These are phyloP conservation scores for Phrynocephalus forsythii DNA, from an alignment of 2,797 vertebrate genomes.

Conservation along the genomic window DNA sequence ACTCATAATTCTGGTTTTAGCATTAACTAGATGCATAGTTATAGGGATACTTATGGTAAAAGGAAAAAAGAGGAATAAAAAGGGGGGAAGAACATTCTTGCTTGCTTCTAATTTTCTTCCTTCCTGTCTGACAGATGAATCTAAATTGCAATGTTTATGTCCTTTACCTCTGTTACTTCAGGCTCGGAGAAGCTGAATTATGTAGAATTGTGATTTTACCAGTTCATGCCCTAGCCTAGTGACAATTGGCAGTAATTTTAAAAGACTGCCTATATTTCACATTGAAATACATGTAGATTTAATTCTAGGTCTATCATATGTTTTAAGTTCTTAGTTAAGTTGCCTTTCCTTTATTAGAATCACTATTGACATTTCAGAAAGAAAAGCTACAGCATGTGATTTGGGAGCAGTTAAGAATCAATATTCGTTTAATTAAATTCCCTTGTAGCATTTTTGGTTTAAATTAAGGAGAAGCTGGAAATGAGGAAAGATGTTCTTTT, in stretches of 20 bases:
- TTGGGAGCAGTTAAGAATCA: constrained; percentile 1
- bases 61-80: background rate
- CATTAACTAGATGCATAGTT: background rate
- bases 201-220: no score
- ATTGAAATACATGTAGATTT: background rate
- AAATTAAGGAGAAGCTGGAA: constrained; percentile 1
- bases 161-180: background rate
- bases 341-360: background rate
- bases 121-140: background rate
- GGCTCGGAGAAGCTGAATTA: background rate
- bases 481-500: background rate
- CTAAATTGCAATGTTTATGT: background rate
- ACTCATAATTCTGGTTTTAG: background rate
- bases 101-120: background rate
- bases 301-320: background rate
- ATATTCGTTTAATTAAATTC: constrained; percentile 16
- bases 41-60: background rate
- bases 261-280: background rate
- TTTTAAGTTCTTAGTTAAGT: no score
- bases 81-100: background rate
- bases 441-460: constrained; percentile 1
- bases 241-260: background rate
- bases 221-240: no score
- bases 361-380: background rate
- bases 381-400: background rate